Evolutionary conservation across 2,888 invertebrate species (phyloP).

Genomic region (Biston betularia): DNA sequence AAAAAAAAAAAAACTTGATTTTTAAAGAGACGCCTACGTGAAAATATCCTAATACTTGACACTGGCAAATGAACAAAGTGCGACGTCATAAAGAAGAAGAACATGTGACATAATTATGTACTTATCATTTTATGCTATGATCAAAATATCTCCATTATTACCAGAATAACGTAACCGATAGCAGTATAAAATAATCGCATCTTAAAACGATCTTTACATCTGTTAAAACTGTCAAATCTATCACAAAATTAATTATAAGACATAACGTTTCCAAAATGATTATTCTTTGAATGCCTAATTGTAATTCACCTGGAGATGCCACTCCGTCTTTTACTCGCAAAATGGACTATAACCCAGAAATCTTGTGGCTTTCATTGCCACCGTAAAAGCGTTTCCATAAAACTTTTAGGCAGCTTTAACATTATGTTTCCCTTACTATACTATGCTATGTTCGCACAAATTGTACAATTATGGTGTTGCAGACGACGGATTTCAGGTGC

Average conservation of each 20-base stretch:
- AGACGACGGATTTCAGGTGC: not conserved
- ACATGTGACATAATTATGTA: too few relatives aligned
- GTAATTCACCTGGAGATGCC: slow-evolving; percentile 44
- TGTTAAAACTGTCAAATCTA: slow-evolving; percentile 15
- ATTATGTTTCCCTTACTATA: slow-evolving; percentile 18
- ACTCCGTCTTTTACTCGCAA: slow-evolving; percentile 37
- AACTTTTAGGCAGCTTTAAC: slow-evolving; percentile 34
- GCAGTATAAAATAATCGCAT: not conserved
- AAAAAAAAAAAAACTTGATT: too few relatives aligned
- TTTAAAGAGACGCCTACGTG: too few relatives aligned
- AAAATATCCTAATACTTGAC: too few relatives aligned
- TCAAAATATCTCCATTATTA: not conserved
- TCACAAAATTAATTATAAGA: slow-evolving; percentile 3
- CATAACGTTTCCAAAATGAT: slow-evolving; percentile 6
- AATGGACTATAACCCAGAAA: slow-evolving; percentile 61
- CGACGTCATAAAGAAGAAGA: too few relatives aligned
- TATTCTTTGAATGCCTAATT: slow-evolving; percentile 24
- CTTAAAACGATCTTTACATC: slow-evolving; percentile 9
- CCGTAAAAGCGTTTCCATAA: slow-evolving; percentile 57
- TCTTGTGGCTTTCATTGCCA: slow-evolving; percentile 65
- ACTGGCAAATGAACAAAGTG: too few relatives aligned
- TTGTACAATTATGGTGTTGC: slow-evolving; percentile 5
- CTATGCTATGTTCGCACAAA: slow-evolving; percentile 19
- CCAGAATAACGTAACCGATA: not conserved
- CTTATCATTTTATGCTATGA: too few relatives aligned